Evolutionary conservation across 1,140 invertebrate genomes (phyloP).

Genomic region (Calliphora vicina): DNA sequence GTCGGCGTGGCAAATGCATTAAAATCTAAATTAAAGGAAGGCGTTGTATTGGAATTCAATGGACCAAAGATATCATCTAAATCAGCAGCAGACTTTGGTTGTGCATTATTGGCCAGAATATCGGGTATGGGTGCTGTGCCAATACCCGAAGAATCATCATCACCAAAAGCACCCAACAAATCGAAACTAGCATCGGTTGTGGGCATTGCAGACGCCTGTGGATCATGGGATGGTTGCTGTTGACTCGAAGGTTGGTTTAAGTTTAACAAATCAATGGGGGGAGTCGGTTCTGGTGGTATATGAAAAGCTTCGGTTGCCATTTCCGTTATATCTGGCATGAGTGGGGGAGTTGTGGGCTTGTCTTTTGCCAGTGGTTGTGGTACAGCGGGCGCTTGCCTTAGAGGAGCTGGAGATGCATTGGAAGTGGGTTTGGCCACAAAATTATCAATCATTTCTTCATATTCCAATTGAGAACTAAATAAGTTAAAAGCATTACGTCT

Average conservation of each 20-base stretch:
- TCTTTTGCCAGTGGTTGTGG: constrained; percentile 36
- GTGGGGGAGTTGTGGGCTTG: constrained; percentile 48
- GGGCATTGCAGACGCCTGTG: constrained; percentile 60
- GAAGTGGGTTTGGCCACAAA: constrained; percentile 66
- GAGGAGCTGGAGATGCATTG: neutral
- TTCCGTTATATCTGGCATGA: constrained; percentile 58
- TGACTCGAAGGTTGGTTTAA: constrained; percentile 60
- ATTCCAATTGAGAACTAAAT: constrained; percentile 83
- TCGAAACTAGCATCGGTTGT: constrained; percentile 67
- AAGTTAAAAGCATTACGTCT: constrained; percentile 70
- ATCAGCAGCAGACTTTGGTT: constrained; percentile 51
- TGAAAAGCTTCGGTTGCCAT: constrained; percentile 46
- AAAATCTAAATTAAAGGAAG: constrained; percentile 42
- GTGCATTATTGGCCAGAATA: constrained; percentile 46
- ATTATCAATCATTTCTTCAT: constrained; percentile 82
- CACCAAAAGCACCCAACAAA: constrained; percentile 69
- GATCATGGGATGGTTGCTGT: constrained; percentile 40
- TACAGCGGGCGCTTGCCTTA: neutral
- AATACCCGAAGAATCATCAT: constrained; percentile 57
- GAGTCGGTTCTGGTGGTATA: constrained; percentile 52
- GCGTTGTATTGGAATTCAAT: constrained; percentile 40
- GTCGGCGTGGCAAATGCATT: constrained; percentile 35
- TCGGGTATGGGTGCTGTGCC: constrained; percentile 57
- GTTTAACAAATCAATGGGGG: constrained; percentile 66
- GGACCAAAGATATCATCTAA: constrained; percentile 60